Evolutionary conservation across 23 tunicate genomes (phyloP).

Genomic region (Halocynthia roretzi): DNA sequence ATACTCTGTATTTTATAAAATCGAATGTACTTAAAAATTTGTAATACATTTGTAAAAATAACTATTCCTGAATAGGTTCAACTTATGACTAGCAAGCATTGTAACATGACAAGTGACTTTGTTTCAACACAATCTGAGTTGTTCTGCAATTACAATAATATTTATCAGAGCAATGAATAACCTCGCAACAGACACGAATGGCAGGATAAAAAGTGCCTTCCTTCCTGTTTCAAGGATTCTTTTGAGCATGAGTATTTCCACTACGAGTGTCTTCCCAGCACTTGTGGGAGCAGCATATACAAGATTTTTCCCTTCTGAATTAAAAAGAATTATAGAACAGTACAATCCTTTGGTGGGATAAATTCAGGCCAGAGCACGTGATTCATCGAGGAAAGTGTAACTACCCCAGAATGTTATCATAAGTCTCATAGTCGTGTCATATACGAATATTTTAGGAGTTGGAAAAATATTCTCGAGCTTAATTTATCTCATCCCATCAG

Average conservation of each 20-base stretch:
- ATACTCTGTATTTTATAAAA: too few relatives aligned
- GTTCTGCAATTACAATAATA: neutral
- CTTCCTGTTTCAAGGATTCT: conserved; percentile 41
- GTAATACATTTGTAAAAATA: too few relatives aligned
- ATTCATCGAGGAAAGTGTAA: too few relatives aligned
- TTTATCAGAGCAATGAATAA: neutral
- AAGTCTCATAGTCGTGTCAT: too few relatives aligned
- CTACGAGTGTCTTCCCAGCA: conserved; percentile 94
- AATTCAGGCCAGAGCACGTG: too few relatives aligned
- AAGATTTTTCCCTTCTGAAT: conserved; percentile 61
- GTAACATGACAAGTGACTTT: neutral
- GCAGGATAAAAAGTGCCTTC: conserved; percentile 72
- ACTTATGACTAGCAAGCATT: neutral
- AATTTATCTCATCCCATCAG: too few relatives aligned
- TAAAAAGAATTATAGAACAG: neutral
- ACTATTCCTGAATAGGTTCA: too few relatives aligned
- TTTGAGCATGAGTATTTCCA: conserved; percentile 72
- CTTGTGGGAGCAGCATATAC: conserved; percentile 97
- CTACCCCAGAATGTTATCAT: too few relatives aligned
- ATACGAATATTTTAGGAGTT: too few relatives aligned
- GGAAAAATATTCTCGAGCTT: too few relatives aligned
- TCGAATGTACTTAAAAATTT: too few relatives aligned
- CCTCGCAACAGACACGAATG: conserved; percentile 90
- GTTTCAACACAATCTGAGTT: neutral
- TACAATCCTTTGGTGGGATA: too few relatives aligned